Base-by-base conservation (phyloP, 2,797 vertebrate species). In the Pelochelys cantorii region DNA sequence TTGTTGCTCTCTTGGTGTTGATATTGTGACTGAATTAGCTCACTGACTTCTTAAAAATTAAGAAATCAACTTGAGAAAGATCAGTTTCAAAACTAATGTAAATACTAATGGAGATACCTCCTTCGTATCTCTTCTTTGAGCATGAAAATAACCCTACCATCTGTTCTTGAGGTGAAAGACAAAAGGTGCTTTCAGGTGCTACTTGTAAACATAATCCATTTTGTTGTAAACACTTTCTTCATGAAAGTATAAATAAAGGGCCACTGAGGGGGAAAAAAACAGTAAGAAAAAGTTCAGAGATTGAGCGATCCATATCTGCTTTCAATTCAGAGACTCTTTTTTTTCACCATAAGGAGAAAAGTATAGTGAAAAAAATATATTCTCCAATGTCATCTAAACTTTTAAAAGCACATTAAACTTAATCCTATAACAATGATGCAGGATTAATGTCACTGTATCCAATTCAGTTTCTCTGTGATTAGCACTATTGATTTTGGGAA, bases 21-120 rank as follows among this genome's bases (percentile, higher is more conserved):
- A 79, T 94, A 79, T 84, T 81, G 90, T 92, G 85, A 91, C 81
- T 95, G 81, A 87, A 27, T 23, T 56, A 87, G 88, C 89, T 92
- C 89, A 92, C 89, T 87, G 86, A 92, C 91, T 96, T 95, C 94
- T 86, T 7, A 29, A 82, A 95, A 95, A 95, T 91, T 92, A 37
- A 37, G n/a, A 34, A 37, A 88, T 90, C 90, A 94, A 86, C 93
- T 97, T 96, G 94, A 94, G 88, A 83, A 96, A 95, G 89, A 93
- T 97, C 84, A 90, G 31, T 92, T 94, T 94, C 89, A 96, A 92
- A 93, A 93, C 87, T 83, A 84, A 87, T 94, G 89, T 92, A 90
- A 71, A 92, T 94, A 95, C 94, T 95, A 54, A 54, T 12, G 53
- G 53, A 54, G 14, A 74, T 75, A 82, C 57, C 92, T 87, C 86